A percentile compares a stretch with the other conserved stretches of the same genome.
phyloP scores from a whole-genome alignment of 2,888 invertebrate species.

The Cerceris ruficornis region DNA sequence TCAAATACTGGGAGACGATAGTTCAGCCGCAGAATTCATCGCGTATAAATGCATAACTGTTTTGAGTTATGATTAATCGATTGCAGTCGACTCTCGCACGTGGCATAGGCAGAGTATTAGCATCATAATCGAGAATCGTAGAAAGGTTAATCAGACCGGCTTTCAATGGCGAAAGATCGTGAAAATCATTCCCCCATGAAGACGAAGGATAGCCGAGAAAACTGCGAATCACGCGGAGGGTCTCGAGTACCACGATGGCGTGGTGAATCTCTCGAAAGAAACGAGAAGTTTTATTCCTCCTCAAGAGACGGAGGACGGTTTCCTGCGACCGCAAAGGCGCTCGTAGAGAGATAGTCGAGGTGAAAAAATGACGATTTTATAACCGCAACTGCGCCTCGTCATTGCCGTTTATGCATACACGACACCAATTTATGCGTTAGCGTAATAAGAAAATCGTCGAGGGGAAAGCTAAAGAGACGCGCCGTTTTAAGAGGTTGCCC shows the following conservation, averaged over 20 bases:
- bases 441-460: constrained; percentile 4
- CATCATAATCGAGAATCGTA: too few relatives aligned
- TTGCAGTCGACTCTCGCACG: too few relatives aligned
- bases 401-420: constrained; percentile 13
- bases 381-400: constrained; percentile 16
- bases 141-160: too few relatives aligned
- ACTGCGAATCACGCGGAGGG: not conserved
- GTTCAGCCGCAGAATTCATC: too few relatives aligned
- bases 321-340: constrained; percentile 16
- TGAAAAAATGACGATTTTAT: constrained; percentile 25
- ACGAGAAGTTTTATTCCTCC: constrained; percentile 19
- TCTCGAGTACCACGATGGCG: not conserved
- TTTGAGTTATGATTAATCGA: too few relatives aligned
- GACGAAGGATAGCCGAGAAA: not conserved
- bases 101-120: too few relatives aligned
- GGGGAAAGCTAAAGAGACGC: not conserved
- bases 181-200: constrained; percentile 2
- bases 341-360: constrained; percentile 4
- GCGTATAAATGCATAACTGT: too few relatives aligned
- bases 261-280: not conserved
- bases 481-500: not conserved
- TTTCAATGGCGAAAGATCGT: not conserved
- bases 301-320: constrained; percentile 7
- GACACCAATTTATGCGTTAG: constrained; percentile 6
- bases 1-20: too few relatives aligned